Conservation (phyloP, 2,888 invertebrate species). For the Campopleginae sp. region DNA sequence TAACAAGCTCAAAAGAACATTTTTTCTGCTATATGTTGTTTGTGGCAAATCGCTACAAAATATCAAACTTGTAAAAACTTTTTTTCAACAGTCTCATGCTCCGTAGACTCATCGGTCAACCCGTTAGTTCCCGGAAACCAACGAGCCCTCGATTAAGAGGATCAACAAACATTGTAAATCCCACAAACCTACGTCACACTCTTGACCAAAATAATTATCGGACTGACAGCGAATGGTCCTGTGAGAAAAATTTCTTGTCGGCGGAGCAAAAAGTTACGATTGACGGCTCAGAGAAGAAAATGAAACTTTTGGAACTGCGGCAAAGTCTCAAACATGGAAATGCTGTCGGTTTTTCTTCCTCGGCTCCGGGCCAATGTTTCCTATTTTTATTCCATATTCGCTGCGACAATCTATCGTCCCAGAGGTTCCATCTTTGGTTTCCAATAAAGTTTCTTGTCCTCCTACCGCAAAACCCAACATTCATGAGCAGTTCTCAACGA, state of each 20-base stretch:
- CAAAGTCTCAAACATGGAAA: background rate
- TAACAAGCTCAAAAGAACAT: no score
- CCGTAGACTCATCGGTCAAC: background rate
- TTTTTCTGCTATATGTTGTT: no score
- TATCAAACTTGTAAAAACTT: background rate
- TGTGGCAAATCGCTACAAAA: background rate
- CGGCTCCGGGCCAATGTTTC: background rate
- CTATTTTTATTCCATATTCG: background rate
- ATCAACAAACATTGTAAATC: background rate
- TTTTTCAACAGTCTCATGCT: background rate
- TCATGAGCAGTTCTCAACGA: no score
- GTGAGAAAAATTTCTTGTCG: background rate
- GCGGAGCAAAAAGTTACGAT: background rate
- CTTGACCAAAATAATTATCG: background rate
- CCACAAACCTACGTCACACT: background rate
- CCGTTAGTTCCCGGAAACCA: background rate
- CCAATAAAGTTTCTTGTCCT: no score
- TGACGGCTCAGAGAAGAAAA: background rate
- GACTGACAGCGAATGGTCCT: background rate
- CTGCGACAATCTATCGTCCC: background rate
- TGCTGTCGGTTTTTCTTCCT: background rate
- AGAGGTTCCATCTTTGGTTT: no score
- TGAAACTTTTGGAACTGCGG: background rate
- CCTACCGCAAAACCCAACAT: no score
- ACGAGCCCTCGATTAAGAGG: background rate